Conservation (phyloP, 1,140 invertebrate species). For the Bathynomus jamesi region DNA sequence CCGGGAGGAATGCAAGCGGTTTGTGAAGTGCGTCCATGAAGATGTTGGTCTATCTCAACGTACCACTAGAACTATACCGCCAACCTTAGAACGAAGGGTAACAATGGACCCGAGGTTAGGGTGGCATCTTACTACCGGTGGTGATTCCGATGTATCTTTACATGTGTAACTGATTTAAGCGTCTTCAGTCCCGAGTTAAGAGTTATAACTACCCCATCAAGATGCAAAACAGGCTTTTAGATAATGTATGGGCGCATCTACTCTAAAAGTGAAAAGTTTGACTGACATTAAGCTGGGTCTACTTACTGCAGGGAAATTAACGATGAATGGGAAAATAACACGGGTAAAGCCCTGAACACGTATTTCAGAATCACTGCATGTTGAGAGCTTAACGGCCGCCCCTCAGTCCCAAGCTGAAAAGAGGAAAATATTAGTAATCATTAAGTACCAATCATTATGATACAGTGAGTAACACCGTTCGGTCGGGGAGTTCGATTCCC, state of each 20-base stretch:
- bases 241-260: not conserved
- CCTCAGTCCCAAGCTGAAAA: conserved; percentile 65
- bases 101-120: not conserved
- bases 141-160: too few species aligned
- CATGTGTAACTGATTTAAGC: too few species aligned
- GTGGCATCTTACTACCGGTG: not conserved
- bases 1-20: too few species aligned
- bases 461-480: too few species aligned
- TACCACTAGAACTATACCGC: not conserved
- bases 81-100: not conserved
- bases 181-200: not conserved
- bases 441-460: too few species aligned
- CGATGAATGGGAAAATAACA: conserved; percentile 72
- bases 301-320: conserved; percentile 77
- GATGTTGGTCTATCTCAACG: too few species aligned
- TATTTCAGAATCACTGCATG: conserved; percentile 64
- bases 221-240: not conserved
- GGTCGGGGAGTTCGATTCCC: too few species aligned
- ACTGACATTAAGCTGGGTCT: not conserved
- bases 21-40: too few species aligned
- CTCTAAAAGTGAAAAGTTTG: not conserved
- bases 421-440: conserved; percentile 23
- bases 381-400: conserved; percentile 53
- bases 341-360: conserved; percentile 62
- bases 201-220: not conserved